Base-by-base conservation (phyloP, 1,140 invertebrate genomes). In the Caerostris darwini region DNA sequence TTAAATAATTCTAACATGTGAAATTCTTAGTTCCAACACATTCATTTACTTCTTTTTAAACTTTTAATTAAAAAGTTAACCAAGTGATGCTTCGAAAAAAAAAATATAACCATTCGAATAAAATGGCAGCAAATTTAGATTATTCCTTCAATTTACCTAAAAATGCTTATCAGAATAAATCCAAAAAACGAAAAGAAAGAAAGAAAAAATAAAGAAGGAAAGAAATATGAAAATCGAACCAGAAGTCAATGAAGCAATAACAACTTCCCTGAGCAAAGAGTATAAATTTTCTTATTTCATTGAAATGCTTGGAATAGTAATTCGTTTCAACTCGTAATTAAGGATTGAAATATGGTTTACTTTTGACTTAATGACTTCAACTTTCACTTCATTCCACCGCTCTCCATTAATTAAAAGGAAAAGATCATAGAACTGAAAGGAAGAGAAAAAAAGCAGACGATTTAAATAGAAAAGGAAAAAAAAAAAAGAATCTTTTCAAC, bases 321-420 rank as follows among this genome's bases (percentile, higher is more conserved):
- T 89, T 54, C 87, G 34, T 87, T 87, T 17, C 87, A 89, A 19
- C 56, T 89, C 12, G 87, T 53, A 89, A 71, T 89, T 89, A 89
- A 54, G 64, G 64, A n/a, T 54, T 59, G 87, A 89, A 89, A 89
- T 64, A 71, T 71, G 53, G 87, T 71, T 71, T 89, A 6, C 87
- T 34, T 89, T 89, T 71, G 64, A 89, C 87, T 89, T 89, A 89
- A 89, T 89, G 87, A 89, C 64, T 87, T 87, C 58, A 64, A 87
- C 85, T 89, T 89, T 89, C 87, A 89, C 87, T 89, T 71, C 85
- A 87, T 87, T 87, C 71, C 71, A 53, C 34, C 12, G 5, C 34
- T 89, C 53, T 89, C 3, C 50, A 50, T 89, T 87, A 61, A 87
- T 87, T 87, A 87, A 87, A 61, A 64, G 7, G 82, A 83, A 83